Evolutionary conservation across 35 echinoderm and acorn worm genomes (phyloP).

Genomic region (Patiria miniata): DNA sequence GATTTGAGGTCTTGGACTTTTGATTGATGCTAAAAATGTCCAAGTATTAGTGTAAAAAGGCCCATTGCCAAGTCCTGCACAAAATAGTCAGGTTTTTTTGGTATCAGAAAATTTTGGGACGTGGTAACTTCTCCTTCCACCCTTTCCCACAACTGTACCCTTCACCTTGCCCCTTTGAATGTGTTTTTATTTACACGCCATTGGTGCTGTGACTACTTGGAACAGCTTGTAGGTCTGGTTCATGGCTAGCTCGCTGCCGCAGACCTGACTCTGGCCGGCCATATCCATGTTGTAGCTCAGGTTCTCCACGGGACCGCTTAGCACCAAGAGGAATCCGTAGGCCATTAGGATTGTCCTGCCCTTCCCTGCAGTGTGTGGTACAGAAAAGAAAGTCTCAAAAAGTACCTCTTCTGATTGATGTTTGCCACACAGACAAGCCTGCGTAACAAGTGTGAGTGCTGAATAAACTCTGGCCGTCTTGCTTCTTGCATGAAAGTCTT

Average conservation of each 20-base stretch:
- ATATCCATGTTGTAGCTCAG: slow-evolving; percentile 82
- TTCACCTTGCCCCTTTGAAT: too few relatives aligned
- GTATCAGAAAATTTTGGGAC: too few relatives aligned
- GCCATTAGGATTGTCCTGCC: slow-evolving; percentile 86
- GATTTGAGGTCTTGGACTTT: too few relatives aligned
- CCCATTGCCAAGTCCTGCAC: too few relatives aligned
- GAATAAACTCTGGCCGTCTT: too few relatives aligned
- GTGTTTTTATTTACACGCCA: slow-evolving; percentile 56
- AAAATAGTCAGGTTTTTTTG: too few relatives aligned
- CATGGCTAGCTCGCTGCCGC: slow-evolving; percentile 75
- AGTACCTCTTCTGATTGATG: not conserved
- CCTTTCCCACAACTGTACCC: too few relatives aligned
- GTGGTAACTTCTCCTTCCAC: too few relatives aligned
- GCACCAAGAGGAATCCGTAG: slow-evolving; percentile 80
- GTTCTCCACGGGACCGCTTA: slow-evolving; percentile 86
- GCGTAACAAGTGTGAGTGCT: not conserved
- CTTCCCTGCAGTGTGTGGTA: slow-evolving; percentile 48
- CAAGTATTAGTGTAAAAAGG: too few relatives aligned
- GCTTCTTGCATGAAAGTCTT: too few relatives aligned
- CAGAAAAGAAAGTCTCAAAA: not conserved
- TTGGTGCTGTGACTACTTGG: slow-evolving; percentile 76
- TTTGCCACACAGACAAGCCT: not conserved
- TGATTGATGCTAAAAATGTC: too few relatives aligned
- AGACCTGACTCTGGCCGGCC: slow-evolving; percentile 74
- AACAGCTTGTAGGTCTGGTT: slow-evolving; percentile 82